phyloP scores from a whole-genome alignment of 1,140 invertebrate genomes.

The Bombyx mori region ASM3026992v2 NC_085113.1:9067501-9068000 shows the following conservation, averaged over 20 bases:
- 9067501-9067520: constrained; percentile 16
- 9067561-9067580: neutral
- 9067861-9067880: too few relatives aligned
- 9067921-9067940: too few relatives aligned
- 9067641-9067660: constrained; percentile 12
- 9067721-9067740: constrained; percentile 37
- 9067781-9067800: too few relatives aligned
- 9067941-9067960: too few relatives aligned
- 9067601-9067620: neutral
- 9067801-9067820: too few relatives aligned
- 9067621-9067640: constrained; percentile 9
- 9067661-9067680: constrained; percentile 20
- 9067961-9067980: too few relatives aligned
- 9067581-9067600: constrained; percentile 12
- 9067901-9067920: too few relatives aligned
- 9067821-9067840: too few relatives aligned
- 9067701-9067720: constrained; percentile 35
- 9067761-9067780: constrained; percentile 1
- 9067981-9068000: too few relatives aligned
- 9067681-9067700: constrained; percentile 25
- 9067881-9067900: too few relatives aligned
- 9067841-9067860: too few relatives aligned
- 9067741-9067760: constrained; percentile 17
- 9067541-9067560: constrained; percentile 11
- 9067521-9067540: constrained; percentile 9